Evolutionary conservation across 2,888 invertebrate genomes (phyloP).

Genomic region (Sipunculus nudus): DNA sequence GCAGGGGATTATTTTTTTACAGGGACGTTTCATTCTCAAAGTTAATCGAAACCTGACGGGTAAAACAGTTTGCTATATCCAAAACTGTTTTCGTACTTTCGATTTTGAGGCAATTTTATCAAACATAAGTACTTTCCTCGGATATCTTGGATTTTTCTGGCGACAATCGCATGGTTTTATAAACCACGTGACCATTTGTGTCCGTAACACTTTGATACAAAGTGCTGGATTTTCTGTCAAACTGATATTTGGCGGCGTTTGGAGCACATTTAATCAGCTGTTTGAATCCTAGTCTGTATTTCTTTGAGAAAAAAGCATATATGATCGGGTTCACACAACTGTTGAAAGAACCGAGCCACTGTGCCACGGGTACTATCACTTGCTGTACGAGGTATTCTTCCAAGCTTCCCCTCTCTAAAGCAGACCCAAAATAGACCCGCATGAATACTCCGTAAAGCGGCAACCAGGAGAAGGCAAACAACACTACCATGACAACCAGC

Average conservation of each 20-base stretch:
- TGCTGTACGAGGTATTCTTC: slow-evolving; percentile 27
- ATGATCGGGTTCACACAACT: slow-evolving; percentile 95
- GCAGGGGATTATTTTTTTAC: too few relatives aligned
- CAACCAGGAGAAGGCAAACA: slow-evolving; percentile 93
- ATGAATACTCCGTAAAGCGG: slow-evolving; percentile 91
- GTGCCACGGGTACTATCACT: slow-evolving; percentile 80
- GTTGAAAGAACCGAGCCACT: slow-evolving; percentile 92
- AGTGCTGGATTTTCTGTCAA: neutral
- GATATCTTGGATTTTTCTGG: too few relatives aligned
- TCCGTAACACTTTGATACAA: slow-evolving; percentile 6
- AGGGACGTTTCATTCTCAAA: too few relatives aligned
- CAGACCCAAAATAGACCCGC: slow-evolving; percentile 80
- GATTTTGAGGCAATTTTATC: too few relatives aligned
- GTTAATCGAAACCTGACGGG: too few relatives aligned
- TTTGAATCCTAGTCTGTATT: slow-evolving; percentile 85
- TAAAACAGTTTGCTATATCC: too few relatives aligned
- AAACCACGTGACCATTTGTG: neutral
- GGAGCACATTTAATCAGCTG: slow-evolving; percentile 3
- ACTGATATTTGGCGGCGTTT: slow-evolving; percentile 4
- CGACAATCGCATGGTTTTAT: neutral
- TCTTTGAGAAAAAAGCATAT: slow-evolving; percentile 94
- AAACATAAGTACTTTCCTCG: too few relatives aligned
- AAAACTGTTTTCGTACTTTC: too few relatives aligned
- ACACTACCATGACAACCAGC: slow-evolving; percentile 89
- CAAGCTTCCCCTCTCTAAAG: slow-evolving; percentile 8